phyloP scores from a whole-genome alignment of 2,113 vertebrate genomes.

The Brachyhypopomus gauderio region DNA sequence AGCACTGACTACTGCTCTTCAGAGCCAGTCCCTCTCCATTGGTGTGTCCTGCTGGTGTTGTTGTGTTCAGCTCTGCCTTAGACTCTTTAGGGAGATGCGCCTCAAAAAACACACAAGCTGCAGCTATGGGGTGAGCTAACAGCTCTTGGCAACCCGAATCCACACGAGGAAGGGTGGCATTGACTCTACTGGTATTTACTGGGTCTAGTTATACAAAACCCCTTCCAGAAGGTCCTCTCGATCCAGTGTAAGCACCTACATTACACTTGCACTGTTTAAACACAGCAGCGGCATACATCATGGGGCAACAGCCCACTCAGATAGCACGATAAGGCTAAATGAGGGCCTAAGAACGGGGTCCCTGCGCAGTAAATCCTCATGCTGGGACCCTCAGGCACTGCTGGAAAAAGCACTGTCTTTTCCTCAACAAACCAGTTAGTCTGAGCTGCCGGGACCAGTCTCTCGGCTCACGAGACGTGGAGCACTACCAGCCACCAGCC shows the following conservation, averaged over 20 bases:
- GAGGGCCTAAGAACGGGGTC: neutral
- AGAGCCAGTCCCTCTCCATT: constrained; percentile 6
- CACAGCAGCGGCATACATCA: neutral
- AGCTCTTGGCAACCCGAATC: constrained; percentile 6
- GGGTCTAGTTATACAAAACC: neutral
- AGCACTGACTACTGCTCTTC: constrained; percentile 34
- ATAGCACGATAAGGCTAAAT: constrained; percentile 10
- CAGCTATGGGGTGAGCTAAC: constrained; percentile 11
- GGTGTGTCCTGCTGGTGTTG: constrained; percentile 16
- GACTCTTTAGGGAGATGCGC: neutral
- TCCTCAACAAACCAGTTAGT: constrained; percentile 12
- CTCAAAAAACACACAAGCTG: constrained; percentile 28
- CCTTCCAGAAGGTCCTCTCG: neutral
- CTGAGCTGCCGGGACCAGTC: neutral
- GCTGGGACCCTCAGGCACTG: constrained; percentile 7
- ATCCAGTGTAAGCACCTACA: neutral
- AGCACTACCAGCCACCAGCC: constrained; percentile 26
- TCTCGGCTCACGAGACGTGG: neutral
- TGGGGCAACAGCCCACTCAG: neutral
- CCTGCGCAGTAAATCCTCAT: neutral
- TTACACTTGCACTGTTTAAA: neutral
- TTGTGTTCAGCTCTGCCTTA: constrained; percentile 35
- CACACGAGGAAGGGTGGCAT: neutral
- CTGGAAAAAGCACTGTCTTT: constrained; percentile 10
- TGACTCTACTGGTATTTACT: neutral